Conservation (phyloP, 2,113 vertebrate species). For the Cyrtonyx montezumae region DNA sequence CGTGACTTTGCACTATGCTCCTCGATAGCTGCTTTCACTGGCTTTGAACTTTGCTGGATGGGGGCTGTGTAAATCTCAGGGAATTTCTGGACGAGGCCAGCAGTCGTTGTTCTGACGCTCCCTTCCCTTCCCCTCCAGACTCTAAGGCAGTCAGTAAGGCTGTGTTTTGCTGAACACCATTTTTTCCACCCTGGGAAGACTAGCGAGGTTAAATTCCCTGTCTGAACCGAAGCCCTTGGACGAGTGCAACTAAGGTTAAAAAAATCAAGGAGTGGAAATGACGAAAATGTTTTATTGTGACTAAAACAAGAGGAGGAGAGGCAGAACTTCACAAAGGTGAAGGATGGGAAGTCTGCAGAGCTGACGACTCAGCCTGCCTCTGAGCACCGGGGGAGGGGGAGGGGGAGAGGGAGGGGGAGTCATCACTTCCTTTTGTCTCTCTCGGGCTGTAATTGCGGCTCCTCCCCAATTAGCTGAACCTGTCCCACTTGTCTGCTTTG, state of each 20-base stretch:
- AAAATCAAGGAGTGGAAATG: constrained; percentile 60
- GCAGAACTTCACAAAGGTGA: constrained; percentile 38
- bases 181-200: constrained; percentile 45
- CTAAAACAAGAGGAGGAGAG: constrained; percentile 55
- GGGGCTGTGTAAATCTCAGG: neutral
- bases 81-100: neutral
- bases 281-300: constrained; percentile 51
- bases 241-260: constrained; percentile 60
- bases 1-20: neutral
- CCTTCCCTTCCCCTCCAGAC: constrained; percentile 1
- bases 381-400: neutral
- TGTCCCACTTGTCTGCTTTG: neutral
- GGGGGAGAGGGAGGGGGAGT: neutral
- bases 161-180: constrained; percentile 1
- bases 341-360: constrained; percentile 15
- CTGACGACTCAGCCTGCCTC: neutral
- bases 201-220: constrained; percentile 16
- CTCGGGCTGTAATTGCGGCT: neutral
- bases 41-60: neutral
- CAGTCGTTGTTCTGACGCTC: neutral
- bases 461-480: neutral
- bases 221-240: constrained; percentile 52
- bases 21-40: neutral
- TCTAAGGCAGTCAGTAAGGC: neutral
- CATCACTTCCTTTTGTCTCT: neutral